Evolutionary conservation across 2,888 invertebrate species (phyloP), one percentile per base, ranked within the genome.

Genomic region (Orchesella flavescens): DNA sequence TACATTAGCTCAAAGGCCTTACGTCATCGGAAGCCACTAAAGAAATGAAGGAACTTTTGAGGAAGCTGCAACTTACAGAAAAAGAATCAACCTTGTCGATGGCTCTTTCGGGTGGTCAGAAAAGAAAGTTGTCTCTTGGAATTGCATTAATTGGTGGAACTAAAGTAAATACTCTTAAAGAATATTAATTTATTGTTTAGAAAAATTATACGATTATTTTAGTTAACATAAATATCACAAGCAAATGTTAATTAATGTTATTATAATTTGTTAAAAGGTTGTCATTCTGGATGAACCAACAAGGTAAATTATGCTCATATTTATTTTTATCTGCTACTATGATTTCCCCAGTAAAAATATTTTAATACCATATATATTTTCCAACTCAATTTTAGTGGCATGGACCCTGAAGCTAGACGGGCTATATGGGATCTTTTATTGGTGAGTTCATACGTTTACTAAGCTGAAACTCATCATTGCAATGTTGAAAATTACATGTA

Each of bases 51-150:
- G 89, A 91, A 3, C 90, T 94, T 84, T 90, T 95, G 55, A 89
- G 90, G 12, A 93, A 93, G 89, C 90, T 94, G 0, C 93, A 93
- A 87, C 90, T 96, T 68, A 89, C 89, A 0, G 92, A 93, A 0
- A 96, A 97, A 90, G 91, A 91, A 68, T 49, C 55, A 12, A 91
- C 91, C 46, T 90, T 92, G 85, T 93, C 94, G 0, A 90, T 90
- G 49, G 92, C 93, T 73, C 91, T 98, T 81, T 97, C 97, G 0
- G 97, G 97, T 15, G 98, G 98, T 10, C 97, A 97, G 93, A 95
- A 97, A 90, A 92, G 98, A 76, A 94, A 97, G 87, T 90, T 98
- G 61, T 96, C 95, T 66, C 92, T 97, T 34, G 96, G 94, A 49
- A 95, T 97, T 90, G 95, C 97, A 0, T 92, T 97, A 61, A 93